A percentile compares a stretch with the other conserved stretches of the same genome.
Conservation (phyloP, 2,797 vertebrate genomes). For the Poliocrania exsul region DNA sequence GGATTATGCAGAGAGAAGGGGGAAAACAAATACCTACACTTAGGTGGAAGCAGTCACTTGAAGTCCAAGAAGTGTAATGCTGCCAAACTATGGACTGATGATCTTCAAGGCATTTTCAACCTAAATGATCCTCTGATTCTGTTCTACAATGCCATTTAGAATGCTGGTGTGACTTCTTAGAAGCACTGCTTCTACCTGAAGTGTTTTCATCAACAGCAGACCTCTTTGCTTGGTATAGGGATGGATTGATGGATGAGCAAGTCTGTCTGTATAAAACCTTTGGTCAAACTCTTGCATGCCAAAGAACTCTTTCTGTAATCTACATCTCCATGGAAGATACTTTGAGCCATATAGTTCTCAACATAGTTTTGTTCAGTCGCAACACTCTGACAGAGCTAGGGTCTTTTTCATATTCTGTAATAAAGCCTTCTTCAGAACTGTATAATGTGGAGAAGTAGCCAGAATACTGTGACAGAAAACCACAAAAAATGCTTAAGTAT, state of each 20-base stretch:
- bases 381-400: not conserved
- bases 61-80: not conserved
- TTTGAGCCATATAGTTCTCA: not conserved
- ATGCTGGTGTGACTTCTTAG: not conserved
- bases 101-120: not conserved
- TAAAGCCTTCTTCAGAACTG: not conserved
- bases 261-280: not conserved
- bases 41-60: not conserved
- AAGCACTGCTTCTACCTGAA: not conserved
- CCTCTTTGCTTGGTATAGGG: not conserved
- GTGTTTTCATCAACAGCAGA: not conserved
- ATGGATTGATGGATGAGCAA: not conserved
- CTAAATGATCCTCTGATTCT: not conserved
- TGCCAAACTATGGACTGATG: not conserved
- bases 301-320: not conserved
- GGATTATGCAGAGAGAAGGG: not conserved
- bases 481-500: not conserved
- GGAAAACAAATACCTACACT: accelerated
- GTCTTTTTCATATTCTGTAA: not conserved
- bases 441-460: not conserved
- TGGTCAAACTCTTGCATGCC: not conserved
- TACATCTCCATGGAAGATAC: not conserved
- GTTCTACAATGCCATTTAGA: not conserved
- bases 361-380: not conserved
- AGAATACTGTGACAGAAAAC: not conserved